Percentiles rank a stretch among this genome's conserved stretches.
Conservation (phyloP, 2,797 vertebrate genomes). For the Eospalax fontanierii region DNA sequence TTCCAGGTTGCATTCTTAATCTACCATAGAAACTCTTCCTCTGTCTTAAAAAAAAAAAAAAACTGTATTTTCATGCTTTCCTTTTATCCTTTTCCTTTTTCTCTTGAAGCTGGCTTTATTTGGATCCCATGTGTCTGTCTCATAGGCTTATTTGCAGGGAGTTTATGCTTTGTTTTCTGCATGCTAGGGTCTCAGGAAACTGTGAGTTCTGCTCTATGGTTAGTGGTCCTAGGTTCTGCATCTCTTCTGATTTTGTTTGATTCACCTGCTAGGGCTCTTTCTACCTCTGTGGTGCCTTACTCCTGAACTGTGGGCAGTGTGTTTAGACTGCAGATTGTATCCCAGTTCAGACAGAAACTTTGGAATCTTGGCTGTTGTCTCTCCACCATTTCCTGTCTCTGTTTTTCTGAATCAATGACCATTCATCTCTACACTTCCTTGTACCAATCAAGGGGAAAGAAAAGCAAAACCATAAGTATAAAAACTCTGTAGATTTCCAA, state of each 20-base stretch:
- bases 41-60: no score
- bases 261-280: background rate
- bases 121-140: background rate
- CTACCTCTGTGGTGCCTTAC: background rate
- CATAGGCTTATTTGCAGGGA: background rate
- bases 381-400: background rate
- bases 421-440: background rate
- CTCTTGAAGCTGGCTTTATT: background rate
- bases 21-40: background rate
- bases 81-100: background rate
- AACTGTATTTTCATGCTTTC: background rate
- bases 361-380: background rate
- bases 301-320: background rate
- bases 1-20: background rate
- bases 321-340: background rate
- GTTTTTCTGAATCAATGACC: background rate
- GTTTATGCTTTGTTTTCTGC: background rate
- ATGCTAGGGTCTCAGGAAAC: no score
- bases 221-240: background rate
- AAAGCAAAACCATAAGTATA: background rate
- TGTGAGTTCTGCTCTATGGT: no score
- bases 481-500: background rate
- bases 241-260: background rate
- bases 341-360: background rate
- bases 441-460: background rate